Evolutionary conservation across 2,797 vertebrate genomes (phyloP).

Genomic region (Centroberyx gerrardi): DNA sequence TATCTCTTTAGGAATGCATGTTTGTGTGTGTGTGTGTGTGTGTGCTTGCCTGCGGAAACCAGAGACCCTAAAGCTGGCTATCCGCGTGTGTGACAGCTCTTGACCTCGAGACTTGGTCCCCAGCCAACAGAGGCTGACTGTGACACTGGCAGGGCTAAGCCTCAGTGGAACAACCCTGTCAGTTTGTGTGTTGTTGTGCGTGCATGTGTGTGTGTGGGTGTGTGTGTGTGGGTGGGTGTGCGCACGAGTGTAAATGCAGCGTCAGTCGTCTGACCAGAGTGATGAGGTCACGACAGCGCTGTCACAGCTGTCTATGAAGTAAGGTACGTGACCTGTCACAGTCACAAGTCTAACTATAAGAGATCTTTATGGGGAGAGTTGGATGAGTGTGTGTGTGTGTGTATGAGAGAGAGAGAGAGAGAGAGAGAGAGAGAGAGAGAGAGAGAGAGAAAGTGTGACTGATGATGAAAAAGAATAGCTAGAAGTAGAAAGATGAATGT

Average conservation of each 20-base stretch:
- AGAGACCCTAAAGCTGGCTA: constrained; percentile 51
- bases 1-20: background rate
- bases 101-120: constrained; percentile 50
- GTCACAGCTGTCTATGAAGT: constrained; percentile 66
- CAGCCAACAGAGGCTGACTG: constrained; percentile 55
- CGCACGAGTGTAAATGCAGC: constrained; percentile 35
- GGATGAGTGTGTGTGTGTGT: background rate
- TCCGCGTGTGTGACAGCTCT: constrained; percentile 64
- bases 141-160: constrained; percentile 19
- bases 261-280: constrained; percentile 62
- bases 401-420: background rate
- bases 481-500: background rate
- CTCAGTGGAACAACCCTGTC: constrained; percentile 44
- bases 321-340: constrained; percentile 49
- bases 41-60: background rate
- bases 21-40: constrained; percentile 10
- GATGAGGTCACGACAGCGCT: constrained; percentile 68
- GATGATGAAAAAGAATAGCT: background rate
- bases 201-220: background rate
- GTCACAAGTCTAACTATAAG: constrained; percentile 42
- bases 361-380: constrained; percentile 24
- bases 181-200: constrained; percentile 8
- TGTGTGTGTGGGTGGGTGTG: constrained; percentile 1
- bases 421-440: background rate
- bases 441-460: background rate